phyloP scores from a whole-genome alignment of 2,797 vertebrate species.

The Toxotes lorentzi region DNA sequence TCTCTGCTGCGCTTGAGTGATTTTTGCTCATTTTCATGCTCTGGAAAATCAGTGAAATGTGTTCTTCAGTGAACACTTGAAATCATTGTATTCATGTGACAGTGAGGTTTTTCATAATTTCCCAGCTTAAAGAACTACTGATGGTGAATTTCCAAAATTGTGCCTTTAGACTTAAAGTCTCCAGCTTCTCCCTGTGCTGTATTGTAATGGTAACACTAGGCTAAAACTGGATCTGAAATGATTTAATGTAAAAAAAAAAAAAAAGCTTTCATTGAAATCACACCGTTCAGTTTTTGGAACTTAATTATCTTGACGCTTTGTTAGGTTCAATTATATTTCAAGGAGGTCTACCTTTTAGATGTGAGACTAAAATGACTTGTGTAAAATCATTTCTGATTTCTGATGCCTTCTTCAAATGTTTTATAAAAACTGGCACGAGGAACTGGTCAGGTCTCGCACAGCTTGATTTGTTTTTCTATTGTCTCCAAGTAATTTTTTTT shows the following conservation, averaged over 20 bases:
- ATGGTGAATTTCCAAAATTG: not conserved
- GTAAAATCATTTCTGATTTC: slow-evolving; percentile 11
- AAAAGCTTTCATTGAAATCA: not conserved
- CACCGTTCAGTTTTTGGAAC: not conserved
- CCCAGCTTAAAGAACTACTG: not conserved
- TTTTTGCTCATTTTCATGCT: slow-evolving; percentile 28
- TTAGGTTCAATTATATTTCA: not conserved
- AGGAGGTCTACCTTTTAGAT: not conserved
- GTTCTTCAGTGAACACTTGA: not conserved
- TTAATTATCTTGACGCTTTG: not conserved
- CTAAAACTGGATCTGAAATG: not conserved
- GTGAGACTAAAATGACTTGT: not conserved
- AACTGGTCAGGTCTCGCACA: not conserved
- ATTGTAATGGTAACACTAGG: not conserved
- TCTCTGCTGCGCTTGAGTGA: not conserved
- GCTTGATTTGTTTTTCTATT: not conserved
- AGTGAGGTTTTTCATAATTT: not conserved
- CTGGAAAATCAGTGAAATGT: slow-evolving; percentile 6
- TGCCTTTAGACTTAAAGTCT: not conserved
- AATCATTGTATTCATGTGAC: not conserved
- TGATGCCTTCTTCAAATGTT: slow-evolving; percentile 11
- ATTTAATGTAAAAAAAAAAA: not conserved
- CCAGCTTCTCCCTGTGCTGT: not conserved
- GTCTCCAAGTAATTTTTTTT: not conserved
- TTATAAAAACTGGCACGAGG: slow-evolving; percentile 23